Conservation (phyloP, 30 jellyfish, hydroid and myxozoan species). For the Catostylus mosaicus region DNA sequence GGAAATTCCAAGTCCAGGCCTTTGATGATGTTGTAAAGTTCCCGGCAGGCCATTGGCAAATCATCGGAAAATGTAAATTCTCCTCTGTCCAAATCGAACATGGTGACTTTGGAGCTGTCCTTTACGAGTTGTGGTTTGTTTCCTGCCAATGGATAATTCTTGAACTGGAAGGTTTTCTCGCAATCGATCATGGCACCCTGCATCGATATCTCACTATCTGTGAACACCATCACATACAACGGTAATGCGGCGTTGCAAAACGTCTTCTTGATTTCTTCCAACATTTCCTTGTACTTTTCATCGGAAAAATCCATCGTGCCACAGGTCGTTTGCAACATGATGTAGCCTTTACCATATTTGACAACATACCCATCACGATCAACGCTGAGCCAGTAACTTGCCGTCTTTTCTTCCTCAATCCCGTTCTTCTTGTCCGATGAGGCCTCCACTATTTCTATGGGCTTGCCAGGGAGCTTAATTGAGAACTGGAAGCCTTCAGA, state of each 20-base stretch:
- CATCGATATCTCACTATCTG: neutral
- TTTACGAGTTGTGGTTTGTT: constrained; percentile 10
- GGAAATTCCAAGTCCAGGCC: constrained; percentile 29
- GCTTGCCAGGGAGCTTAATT: neutral
- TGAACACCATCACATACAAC: constrained; percentile 1
- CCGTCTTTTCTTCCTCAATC: constrained; percentile 9
- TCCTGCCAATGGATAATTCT: constrained; percentile 4
- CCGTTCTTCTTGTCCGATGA: neutral
- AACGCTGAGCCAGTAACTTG: constrained; percentile 35
- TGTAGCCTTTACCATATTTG: constrained; percentile 47
- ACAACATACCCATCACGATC: constrained; percentile 29
- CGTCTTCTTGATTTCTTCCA: neutral
- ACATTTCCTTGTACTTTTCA: neutral
- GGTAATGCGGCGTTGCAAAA: constrained; percentile 16
- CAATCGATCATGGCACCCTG: neutral
- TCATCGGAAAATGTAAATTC: neutral
- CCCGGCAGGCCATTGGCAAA: constrained; percentile 6
- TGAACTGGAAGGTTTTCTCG: constrained; percentile 12
- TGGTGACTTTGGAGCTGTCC: constrained; percentile 31
- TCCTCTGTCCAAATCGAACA: constrained; percentile 20
- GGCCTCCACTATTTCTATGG: neutral
- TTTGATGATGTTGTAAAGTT: constrained; percentile 1
- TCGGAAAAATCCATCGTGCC: neutral
- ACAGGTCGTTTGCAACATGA: constrained; percentile 17
- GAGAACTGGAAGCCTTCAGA: neutral